Conservation (phyloP, 2,888 invertebrate genomes). For the Leuctra nigra region DNA sequence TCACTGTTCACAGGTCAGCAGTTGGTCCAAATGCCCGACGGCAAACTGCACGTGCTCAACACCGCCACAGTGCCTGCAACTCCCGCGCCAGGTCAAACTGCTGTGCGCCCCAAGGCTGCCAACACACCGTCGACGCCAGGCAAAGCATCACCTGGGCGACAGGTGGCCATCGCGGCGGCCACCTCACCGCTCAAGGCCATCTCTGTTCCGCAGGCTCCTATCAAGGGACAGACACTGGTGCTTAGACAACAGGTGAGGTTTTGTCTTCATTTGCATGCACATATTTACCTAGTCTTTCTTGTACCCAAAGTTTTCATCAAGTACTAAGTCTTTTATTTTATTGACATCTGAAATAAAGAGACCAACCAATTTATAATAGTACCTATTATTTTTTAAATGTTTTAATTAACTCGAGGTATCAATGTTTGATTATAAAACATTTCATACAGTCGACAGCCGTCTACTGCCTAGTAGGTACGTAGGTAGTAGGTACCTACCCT, state of each 20-base stretch:
- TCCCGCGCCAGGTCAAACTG: constrained; percentile 21
- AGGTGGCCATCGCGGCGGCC: constrained; percentile 34
- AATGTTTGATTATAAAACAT: too few species aligned
- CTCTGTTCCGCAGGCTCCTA: constrained; percentile 20
- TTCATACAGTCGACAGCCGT: too few species aligned
- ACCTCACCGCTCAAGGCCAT: constrained; percentile 30
- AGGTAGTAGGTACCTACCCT: too few species aligned
- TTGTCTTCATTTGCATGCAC: too few species aligned
- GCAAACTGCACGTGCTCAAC: constrained; percentile 79
- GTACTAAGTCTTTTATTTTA: too few species aligned
- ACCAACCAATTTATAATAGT: too few species aligned
- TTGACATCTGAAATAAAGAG: too few species aligned
- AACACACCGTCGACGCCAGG: constrained; percentile 33
- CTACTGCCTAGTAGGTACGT: too few species aligned
- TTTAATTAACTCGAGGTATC: too few species aligned
- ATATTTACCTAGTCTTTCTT: too few species aligned
- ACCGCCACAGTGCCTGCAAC: constrained; percentile 47
- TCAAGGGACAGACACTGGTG: constrained; percentile 14
- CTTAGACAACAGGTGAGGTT: not conserved
- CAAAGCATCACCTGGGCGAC: constrained; percentile 35
- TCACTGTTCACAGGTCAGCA: constrained; percentile 59
- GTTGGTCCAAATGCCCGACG: constrained; percentile 87
- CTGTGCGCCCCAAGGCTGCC: constrained; percentile 29
- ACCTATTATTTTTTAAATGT: too few species aligned
- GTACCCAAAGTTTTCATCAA: too few species aligned